These are phyloP conservation scores for Marcusenius ussheri DNA, from an alignment of 2,113 vertebrate species.

Conservation along the genomic window DNA sequence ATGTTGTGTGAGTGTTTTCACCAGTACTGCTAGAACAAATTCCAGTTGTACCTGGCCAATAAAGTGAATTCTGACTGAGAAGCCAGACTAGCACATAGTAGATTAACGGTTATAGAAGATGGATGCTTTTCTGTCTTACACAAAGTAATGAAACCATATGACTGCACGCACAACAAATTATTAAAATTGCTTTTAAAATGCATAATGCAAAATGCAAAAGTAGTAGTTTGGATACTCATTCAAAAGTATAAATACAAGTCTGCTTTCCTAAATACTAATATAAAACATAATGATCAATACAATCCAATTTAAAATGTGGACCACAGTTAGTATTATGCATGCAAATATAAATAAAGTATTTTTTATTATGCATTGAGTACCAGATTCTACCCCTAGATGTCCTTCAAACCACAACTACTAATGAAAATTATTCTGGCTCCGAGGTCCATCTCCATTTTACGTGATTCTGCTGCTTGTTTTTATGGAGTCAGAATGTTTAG, in stretches of 20 bases:
- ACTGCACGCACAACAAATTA: not conserved
- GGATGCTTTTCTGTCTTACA: not conserved
- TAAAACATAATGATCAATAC: not conserved
- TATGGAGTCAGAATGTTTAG: not conserved
- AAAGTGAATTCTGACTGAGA: not conserved
- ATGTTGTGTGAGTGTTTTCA: not conserved
- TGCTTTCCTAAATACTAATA: not conserved
- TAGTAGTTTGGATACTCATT: not conserved
- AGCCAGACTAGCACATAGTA: not conserved
- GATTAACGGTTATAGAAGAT: not conserved
- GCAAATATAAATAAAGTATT: not conserved
- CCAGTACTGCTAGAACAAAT: not conserved
- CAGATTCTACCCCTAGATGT: conserved; percentile 11
- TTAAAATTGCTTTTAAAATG: not conserved
- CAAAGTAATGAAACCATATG: not conserved
- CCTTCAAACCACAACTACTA: not conserved
- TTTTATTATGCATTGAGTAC: not conserved
- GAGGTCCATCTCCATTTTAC: conserved; percentile 6
- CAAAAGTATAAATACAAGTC: not conserved
- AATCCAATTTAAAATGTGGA: not conserved
- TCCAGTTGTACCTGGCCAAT: not conserved
- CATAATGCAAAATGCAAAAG: not conserved
- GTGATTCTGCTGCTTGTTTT: not conserved
- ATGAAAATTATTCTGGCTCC: not conserved
- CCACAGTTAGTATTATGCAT: not conserved